Conservation (phyloP, 2,113 vertebrate genomes). For the Opisthocomus hoazin region DNA sequence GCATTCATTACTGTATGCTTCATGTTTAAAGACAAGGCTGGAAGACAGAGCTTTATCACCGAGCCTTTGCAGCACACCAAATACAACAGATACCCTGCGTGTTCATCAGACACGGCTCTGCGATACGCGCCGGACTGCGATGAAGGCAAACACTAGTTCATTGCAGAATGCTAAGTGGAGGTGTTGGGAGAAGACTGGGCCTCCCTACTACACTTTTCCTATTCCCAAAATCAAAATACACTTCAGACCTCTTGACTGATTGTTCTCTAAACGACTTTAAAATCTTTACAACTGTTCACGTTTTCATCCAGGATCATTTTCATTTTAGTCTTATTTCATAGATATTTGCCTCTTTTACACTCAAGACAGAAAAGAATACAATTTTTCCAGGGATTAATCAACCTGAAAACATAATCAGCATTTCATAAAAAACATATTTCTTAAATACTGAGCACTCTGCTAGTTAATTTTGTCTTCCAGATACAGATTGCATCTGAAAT, state of each 20-base stretch:
- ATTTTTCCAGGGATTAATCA: not conserved
- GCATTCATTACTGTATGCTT: not conserved
- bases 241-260: not conserved
- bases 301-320: not conserved
- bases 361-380: not conserved
- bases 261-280: not conserved
- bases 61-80: not conserved
- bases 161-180: not conserved
- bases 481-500: not conserved
- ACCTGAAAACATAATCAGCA: not conserved
- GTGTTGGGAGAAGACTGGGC: not conserved
- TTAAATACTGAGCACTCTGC: not conserved
- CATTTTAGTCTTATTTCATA: not conserved
- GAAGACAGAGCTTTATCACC: not conserved
- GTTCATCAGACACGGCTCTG: not conserved
- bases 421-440: not conserved
- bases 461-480: not conserved
- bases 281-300: not conserved
- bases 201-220: not conserved
- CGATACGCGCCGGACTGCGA: accelerated
- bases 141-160: not conserved
- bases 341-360: not conserved
- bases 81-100: not conserved
- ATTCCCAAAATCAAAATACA: not conserved
- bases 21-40: not conserved